These are phyloP conservation scores for Listronotus oregonensis DNA, from an alignment of 1,140 invertebrate species.

Conservation along the genomic window DNA sequence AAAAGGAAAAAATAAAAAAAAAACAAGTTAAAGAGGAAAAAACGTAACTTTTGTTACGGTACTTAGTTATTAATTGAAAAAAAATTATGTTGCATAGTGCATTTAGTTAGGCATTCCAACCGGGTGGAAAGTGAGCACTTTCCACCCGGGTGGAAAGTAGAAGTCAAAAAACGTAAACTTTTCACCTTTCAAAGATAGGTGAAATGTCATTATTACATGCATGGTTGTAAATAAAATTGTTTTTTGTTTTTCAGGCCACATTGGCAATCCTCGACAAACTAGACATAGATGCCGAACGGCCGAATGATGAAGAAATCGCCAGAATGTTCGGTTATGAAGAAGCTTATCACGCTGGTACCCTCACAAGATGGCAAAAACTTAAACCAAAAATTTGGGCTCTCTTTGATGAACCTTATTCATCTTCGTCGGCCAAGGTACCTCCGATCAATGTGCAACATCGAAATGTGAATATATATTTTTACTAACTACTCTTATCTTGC, in stretches of 20 bases:
- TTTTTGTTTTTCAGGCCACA: conserved; percentile 72
- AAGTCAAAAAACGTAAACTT: too few relatives aligned
- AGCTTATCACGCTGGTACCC: conserved; percentile 83
- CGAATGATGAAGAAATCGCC: conserved; percentile 94
- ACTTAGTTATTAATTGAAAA: too few relatives aligned
- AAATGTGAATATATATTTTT: conserved; percentile 52
- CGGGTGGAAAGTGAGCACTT: too few relatives aligned
- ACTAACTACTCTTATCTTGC: conserved; percentile 36
- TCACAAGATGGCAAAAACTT: conserved; percentile 88
- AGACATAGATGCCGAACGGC: conserved; percentile 95
- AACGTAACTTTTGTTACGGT: too few relatives aligned
- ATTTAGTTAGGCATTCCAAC: too few relatives aligned
- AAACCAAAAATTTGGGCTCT: conserved; percentile 98
- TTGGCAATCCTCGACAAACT: conserved; percentile 92
- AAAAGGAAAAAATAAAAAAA: too few relatives aligned
- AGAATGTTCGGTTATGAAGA: conserved; percentile 98
- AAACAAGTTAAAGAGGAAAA: too few relatives aligned
- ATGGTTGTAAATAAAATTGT: too few relatives aligned
- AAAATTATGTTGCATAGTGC: too few relatives aligned
- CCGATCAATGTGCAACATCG: conserved; percentile 50
- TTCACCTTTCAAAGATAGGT: too few relatives aligned
- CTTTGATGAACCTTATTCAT: conserved; percentile 98
- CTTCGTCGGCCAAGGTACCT: conserved; percentile 89
- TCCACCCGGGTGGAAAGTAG: too few relatives aligned
- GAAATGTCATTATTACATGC: too few relatives aligned